Evolutionary conservation across 2,113 vertebrate genomes (phyloP), one percentile per base, ranked within the genome.

Genomic region (Poeciliopsis turrubarensis): DNA sequence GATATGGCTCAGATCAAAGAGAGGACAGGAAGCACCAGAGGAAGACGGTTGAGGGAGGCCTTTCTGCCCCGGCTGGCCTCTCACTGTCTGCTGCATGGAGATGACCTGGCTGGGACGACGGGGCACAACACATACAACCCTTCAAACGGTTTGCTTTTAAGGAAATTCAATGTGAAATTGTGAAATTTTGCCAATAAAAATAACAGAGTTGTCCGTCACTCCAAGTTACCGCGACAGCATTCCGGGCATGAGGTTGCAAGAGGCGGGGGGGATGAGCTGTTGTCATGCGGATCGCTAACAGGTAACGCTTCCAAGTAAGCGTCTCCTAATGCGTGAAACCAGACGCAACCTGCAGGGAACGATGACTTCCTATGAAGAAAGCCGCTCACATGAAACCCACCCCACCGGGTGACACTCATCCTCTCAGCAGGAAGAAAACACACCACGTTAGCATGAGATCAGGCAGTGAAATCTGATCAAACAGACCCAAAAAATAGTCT

Each of bases 1-100:
- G 85, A 89, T 83, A 86, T 77, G 83, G 64, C 76, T 80, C 73
- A 86, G 84, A 81, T 92, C 86, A 90, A 91, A 91, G 88, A 62
- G 75, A 62, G 73, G 10, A 65, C 65, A 75, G 85, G 89, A 86
- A 57, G 51, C 22, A 57, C 22, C n/a, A 57, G 51, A 57, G 51
- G 51, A 57, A 57, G 51, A 25, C 17, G 7, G 10, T 54, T n/a
- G 22, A 22, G 64, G 65, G 86, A 91, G 90, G 92, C 17, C 39
- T 88, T 87, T 93, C 10, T 29, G 83, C 47, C 31, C 26, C 2
- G 65, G 10, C 27, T 2, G 68, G 32, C 60, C 68, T 31, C 22
- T 69, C 60, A 5, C 37, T 63, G 54, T 26, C 32, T 17, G 14
- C 31, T 34, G 1, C n/a, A 32, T 60, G 51, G 51, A 57, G 51